phyloP scores from a whole-genome alignment of 2,888 invertebrate genomes.

The Apamea sordens region DNA sequence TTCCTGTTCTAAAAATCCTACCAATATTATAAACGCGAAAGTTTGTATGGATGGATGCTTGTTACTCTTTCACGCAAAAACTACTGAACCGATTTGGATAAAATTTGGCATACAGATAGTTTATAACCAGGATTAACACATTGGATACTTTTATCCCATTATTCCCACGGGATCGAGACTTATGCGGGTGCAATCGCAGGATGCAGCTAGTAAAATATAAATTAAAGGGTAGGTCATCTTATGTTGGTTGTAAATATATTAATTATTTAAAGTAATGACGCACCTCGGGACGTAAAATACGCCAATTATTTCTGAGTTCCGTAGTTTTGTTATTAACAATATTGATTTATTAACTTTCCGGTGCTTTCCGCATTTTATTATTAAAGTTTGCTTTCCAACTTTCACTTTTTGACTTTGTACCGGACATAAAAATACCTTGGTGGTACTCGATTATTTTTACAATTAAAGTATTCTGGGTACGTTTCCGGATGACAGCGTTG shows the following conservation, averaged over 20 bases:
- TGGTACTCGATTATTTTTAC: background rate
- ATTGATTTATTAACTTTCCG: constrained; percentile 4
- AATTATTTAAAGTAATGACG: constrained; percentile 10
- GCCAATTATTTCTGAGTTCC: constrained; percentile 13
- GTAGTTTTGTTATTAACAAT: background rate
- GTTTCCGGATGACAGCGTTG: background rate
- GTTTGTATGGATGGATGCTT: no score
- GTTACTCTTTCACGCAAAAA: no score
- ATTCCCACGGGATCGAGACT: no score
- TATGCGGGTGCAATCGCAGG: no score
- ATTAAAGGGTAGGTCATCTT: background rate
- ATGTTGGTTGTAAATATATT: background rate
- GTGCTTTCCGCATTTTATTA: background rate
- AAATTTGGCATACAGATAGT: no score
- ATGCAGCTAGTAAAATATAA: background rate
- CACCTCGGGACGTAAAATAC: background rate
- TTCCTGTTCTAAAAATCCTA: no score
- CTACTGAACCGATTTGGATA: no score
- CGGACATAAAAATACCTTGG: background rate
- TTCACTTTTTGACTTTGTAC: background rate
- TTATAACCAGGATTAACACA: no score
- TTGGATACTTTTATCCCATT: no score
- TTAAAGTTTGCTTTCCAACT: constrained; percentile 6
- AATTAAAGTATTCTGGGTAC: background rate
- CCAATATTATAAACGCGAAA: no score